Conservation (phyloP, 2,797 vertebrate genomes). For the Arctocebus calabarensis region DNA sequence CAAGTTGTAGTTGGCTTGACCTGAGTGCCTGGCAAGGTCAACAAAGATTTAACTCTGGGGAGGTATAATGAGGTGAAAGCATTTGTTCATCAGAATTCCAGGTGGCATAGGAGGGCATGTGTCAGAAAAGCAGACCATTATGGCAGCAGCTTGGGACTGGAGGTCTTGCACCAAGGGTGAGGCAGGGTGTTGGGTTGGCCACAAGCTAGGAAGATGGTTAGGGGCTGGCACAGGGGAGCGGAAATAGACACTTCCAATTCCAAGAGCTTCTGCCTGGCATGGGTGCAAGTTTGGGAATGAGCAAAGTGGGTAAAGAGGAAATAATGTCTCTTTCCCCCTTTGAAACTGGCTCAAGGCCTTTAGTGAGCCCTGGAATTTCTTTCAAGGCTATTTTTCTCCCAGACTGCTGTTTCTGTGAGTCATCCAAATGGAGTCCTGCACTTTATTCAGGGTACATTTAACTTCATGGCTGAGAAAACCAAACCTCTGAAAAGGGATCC, state of each 20-base stretch:
- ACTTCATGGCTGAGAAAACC: neutral
- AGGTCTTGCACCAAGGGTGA: neutral
- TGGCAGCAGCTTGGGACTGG: neutral
- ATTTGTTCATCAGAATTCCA: neutral
- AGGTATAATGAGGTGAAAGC: neutral
- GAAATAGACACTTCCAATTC: too few species aligned
- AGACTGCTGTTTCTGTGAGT: neutral
- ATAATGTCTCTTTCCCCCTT: fast-evolving
- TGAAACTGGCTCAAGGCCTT: too few species aligned
- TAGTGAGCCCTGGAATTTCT: neutral
- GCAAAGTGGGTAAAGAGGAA: fast-evolving
- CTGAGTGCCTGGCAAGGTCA: neutral
- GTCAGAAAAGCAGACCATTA: fast-evolving
- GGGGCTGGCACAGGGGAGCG: neutral
- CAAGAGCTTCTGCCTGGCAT: neutral
- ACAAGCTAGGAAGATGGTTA: neutral
- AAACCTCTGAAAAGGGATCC: neutral
- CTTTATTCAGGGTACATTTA: too few species aligned
- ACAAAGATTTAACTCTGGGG: neutral
- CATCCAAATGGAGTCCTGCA: neutral
- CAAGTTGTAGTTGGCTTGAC: neutral
- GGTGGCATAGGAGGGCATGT: neutral
- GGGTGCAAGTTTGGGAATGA: neutral
- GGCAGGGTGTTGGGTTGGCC: neutral
- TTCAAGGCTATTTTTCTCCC: neutral